Evolutionary conservation across 2,888 invertebrate species (phyloP).

Genomic region (Cerceris rybyensis): DNA sequence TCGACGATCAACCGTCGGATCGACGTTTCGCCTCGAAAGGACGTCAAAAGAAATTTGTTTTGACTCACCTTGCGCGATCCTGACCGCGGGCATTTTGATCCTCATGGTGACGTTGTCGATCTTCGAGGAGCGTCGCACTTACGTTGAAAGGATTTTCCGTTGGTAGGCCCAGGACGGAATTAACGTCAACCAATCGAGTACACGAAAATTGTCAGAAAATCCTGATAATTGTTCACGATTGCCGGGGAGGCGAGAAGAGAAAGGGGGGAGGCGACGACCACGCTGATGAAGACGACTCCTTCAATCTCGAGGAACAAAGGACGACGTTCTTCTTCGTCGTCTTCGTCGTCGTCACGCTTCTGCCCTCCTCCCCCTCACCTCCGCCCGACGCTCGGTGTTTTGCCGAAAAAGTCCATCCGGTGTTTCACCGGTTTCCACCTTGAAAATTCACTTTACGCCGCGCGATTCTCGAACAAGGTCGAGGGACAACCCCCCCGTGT

Average conservation of each 20-base stretch:
- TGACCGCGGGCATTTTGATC: conserved; percentile 98
- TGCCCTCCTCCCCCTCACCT: conserved; percentile 67
- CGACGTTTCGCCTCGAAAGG: neutral
- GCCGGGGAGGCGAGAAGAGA: conserved; percentile 47
- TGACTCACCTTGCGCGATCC: conserved; percentile 96
- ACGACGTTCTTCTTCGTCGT: conserved; percentile 13
- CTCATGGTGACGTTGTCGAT: conserved; percentile 89
- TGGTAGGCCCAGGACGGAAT: conserved; percentile 55
- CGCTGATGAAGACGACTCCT: conserved; percentile 30
- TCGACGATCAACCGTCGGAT: conserved; percentile 1
- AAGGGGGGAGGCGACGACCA: conserved; percentile 55
- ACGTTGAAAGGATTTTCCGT: conserved; percentile 33
- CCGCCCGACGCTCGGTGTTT: conserved; percentile 42
- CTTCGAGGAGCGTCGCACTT: conserved; percentile 56
- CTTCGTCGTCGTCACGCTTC: conserved; percentile 46
- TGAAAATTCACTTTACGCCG: conserved; percentile 18
- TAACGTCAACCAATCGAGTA: neutral
- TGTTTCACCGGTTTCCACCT: conserved; percentile 44
- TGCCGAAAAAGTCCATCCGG: conserved; percentile 59
- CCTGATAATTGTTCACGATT: conserved; percentile 3
- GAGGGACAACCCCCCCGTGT: neutral
- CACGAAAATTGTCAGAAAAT: neutral
- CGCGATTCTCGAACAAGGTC: neutral
- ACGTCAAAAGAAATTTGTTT: conserved; percentile 3
- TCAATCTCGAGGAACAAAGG: conserved; percentile 26